Evolutionary conservation across 2,888 invertebrate genomes (phyloP), one percentile per base, ranked within the genome.

Genomic region (Dioctria rufipes): DNA sequence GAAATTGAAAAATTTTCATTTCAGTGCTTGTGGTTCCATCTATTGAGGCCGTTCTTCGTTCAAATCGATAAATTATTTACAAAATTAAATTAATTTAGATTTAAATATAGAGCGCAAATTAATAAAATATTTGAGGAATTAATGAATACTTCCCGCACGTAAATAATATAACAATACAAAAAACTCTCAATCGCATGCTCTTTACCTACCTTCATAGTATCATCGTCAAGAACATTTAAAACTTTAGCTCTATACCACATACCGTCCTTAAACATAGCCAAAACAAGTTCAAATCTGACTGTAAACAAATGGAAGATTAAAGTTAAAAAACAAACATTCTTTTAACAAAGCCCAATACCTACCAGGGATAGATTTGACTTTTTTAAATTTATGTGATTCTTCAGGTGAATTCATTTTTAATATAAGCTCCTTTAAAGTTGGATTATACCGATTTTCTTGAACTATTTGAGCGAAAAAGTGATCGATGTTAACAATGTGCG

Each of bases 181-280:
- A 51, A 51, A 51, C 11, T 51, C 51, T 51, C 51, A 51, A 51
- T 1, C 11, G 2, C 11, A 9, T 6, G 11, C 6, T 60, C 5
- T 60, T 65, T 11, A 54, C 4, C 39, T 49, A 81, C 80, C 73
- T 82, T 83, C 1, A 82, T 40, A 9, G 46, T 54, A 8, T 80
- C 49, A 9, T 83, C 82, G 54, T 82, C 80, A 49, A 80, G 54
- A 42, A 81, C 39, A 61, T 78, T 80, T 25, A 79, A 37, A 43
- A 89, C 83, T 81, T 87, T 87, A 0, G 87, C 89, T 2, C 89
- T 86, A 83, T 89, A 89, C 86, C 86, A 89, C 6, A 83, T 83
- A 63, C 86, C 86, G 79, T 81, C 85, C 5, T 82, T 81, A 78
- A 87, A 89, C 9, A 84, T 84, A 0, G 88, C 87, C 61, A 88